These are phyloP conservation scores for Pseudomugil tenellus DNA, from an alignment of 2,797 vertebrate species.

Conservation along the genomic window DNA sequence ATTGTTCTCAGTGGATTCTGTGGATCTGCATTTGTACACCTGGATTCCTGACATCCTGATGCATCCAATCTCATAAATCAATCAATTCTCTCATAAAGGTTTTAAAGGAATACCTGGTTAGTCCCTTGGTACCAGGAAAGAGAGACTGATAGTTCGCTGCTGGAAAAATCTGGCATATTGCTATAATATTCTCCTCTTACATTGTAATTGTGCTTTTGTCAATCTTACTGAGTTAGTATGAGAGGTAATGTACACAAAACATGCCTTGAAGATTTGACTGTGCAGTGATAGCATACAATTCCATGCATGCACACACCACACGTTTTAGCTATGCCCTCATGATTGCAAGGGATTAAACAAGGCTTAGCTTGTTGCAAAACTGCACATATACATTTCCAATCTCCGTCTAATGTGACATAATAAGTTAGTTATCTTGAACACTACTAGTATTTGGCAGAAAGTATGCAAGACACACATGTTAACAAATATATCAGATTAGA, in stretches of 20 bases:
- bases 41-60: constrained; percentile 53
- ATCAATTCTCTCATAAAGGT: constrained; percentile 56
- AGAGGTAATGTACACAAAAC: background rate
- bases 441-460: constrained; percentile 25
- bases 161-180: constrained; percentile 31
- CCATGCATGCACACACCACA: constrained; percentile 16
- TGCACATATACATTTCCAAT: constrained; percentile 20
- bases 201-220: constrained; percentile 4
- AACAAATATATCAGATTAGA: constrained; percentile 8
- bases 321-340: constrained; percentile 20
- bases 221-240: background rate
- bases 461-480: constrained; percentile 1
- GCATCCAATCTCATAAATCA: constrained; percentile 63
- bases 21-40: constrained; percentile 44
- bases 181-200: constrained; percentile 7
- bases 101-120: constrained; percentile 50
- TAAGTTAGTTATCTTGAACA: constrained; percentile 42
- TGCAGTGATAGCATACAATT: background rate
- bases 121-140: constrained; percentile 18
- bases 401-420: constrained; percentile 28
- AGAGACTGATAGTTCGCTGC: constrained; percentile 38
- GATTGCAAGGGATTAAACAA: constrained; percentile 25
- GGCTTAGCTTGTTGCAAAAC: constrained; percentile 26
- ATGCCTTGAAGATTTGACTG: constrained; percentile 2
- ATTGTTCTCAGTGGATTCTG: constrained; percentile 37